Evolutionary conservation across 2,113 vertebrate genomes (phyloP).

Genomic region (Triplophysa rosa): DNA sequence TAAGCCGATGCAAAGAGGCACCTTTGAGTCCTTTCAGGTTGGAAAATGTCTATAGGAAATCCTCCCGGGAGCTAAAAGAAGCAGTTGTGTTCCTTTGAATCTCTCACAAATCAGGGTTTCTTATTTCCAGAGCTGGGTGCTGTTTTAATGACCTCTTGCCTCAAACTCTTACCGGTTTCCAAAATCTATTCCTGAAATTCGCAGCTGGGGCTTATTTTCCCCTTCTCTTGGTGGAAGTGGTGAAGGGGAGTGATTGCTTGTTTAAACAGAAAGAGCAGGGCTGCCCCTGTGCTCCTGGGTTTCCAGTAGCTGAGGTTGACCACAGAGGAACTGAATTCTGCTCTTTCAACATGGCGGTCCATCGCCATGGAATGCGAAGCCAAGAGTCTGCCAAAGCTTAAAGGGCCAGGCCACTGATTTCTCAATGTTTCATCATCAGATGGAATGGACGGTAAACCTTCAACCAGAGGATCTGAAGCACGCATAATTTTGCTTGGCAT

Average conservation of each 20-base stretch:
- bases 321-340: conserved; percentile 70
- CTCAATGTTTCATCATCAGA: conserved; percentile 21
- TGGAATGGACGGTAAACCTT: not conserved
- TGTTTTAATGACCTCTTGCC: conserved; percentile 71
- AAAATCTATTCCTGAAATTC: conserved; percentile 68
- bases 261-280: conserved; percentile 74
- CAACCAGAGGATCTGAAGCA: not conserved
- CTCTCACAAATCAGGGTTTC: conserved; percentile 7
- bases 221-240: conserved; percentile 64
- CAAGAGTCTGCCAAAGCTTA: conserved; percentile 52
- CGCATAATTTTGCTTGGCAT: not conserved
- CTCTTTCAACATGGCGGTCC: conserved; percentile 67
- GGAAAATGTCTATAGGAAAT: conserved; percentile 2
- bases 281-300: conserved; percentile 61
- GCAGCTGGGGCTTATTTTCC: conserved; percentile 64
- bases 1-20: not conserved
- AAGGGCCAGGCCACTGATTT: conserved; percentile 54
- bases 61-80: conserved; percentile 7
- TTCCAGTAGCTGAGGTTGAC: conserved; percentile 69
- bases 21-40: not conserved
- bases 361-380: not conserved
- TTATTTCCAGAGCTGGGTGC: conserved; percentile 37
- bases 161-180: conserved; percentile 58
- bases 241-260: conserved; percentile 70
- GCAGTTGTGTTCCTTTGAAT: not conserved